Evolutionary conservation across 2,888 invertebrate species (phyloP).

Genomic region (Rotaria sp.): DNA sequence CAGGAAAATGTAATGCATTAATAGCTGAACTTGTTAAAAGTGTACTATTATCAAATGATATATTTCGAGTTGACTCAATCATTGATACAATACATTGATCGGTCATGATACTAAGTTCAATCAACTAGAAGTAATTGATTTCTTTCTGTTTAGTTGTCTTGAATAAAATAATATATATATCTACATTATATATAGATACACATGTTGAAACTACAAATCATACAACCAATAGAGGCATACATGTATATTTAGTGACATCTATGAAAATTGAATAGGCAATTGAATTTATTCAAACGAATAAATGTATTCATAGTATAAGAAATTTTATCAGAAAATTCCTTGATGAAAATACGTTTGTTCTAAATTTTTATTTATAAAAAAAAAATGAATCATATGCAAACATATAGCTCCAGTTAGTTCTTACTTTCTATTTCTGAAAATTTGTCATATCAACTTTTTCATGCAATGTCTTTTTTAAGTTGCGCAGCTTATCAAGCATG

Average conservation of each 20-base stretch:
- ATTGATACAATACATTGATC: slow-evolving; percentile 1
- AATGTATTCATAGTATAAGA: neutral
- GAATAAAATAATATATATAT: neutral
- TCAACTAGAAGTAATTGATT: neutral
- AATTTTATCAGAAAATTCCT: neutral
- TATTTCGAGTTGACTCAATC: neutral
- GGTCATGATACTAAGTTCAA: neutral
- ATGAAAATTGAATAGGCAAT: neutral
- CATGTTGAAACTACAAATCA: neutral
- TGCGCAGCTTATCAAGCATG: neutral
- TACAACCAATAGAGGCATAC: neutral
- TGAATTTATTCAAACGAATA: neutral
- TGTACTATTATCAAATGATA: neutral
- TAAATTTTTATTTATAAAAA: neutral
- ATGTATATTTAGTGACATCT: neutral
- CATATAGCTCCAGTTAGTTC: neutral
- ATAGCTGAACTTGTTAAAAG: slow-evolving; percentile 2
- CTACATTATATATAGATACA: neutral
- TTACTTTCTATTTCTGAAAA: neutral
- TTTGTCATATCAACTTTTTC: no score
- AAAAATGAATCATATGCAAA: neutral
- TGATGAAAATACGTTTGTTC: no score
- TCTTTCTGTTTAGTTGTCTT: neutral
- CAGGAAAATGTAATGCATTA: slow-evolving; percentile 13
- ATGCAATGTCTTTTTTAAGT: neutral